These are phyloP conservation scores for Bothrops jararaca DNA, from an alignment of 2,113 vertebrate genomes.

Conservation along the genomic window DNA sequence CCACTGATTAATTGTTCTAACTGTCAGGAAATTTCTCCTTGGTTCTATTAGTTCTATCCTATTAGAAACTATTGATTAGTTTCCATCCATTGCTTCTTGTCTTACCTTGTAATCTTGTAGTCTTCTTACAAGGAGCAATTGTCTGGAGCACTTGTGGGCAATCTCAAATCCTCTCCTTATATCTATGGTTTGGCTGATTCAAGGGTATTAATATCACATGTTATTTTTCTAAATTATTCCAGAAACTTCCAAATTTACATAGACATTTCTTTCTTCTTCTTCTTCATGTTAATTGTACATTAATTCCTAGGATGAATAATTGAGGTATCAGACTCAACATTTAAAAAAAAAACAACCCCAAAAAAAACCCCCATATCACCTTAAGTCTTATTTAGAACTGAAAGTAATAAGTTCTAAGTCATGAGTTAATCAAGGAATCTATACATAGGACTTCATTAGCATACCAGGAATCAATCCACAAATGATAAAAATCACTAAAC, in stretches of 20 bases:
- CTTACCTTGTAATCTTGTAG: neutral
- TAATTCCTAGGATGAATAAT: constrained; percentile 73
- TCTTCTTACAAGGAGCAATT: neutral
- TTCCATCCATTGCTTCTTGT: too few species aligned
- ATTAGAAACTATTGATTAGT: too few species aligned
- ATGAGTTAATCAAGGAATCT: constrained; percentile 69
- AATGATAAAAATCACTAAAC: constrained; percentile 60
- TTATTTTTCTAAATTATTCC: constrained; percentile 60
- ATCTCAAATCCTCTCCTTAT: neutral
- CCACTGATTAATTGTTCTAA: too few species aligned
- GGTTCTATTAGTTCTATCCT: too few species aligned
- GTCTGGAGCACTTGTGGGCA: neutral
- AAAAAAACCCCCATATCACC: neutral
- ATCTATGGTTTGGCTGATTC: constrained; percentile 50
- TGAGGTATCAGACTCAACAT: constrained; percentile 64
- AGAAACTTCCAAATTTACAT: constrained; percentile 60
- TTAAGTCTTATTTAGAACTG: constrained; percentile 63
- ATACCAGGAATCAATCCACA: constrained; percentile 59
- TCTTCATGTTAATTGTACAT: constrained; percentile 69
- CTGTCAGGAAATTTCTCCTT: too few species aligned
- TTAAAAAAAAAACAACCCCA: constrained; percentile 49
- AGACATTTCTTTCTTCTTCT: constrained; percentile 66
- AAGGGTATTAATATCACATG: constrained; percentile 59
- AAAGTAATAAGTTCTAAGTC: constrained; percentile 61
- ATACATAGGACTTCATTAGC: constrained; percentile 67